A percentile compares a stretch with the other conserved stretches of the same genome.
These are phyloP conservation scores for Monochamus saltuarius DNA, from an alignment of 1,140 invertebrate species.

Conservation along the genomic window DNA sequence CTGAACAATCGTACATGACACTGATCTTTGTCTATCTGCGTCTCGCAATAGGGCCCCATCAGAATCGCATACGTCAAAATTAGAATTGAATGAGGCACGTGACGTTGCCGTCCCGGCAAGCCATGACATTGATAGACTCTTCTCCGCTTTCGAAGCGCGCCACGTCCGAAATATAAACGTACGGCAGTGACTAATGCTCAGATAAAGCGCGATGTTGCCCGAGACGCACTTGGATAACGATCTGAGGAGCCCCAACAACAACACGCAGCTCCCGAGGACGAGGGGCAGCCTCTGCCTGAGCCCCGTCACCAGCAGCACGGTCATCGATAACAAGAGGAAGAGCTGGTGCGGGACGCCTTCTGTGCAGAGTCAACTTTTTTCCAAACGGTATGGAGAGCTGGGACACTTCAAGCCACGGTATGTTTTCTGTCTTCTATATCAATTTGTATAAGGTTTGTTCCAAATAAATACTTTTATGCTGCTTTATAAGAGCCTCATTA, in stretches of 20 bases:
- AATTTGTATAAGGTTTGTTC: neutral
- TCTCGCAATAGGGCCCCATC: too few relatives aligned
- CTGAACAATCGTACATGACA: too few relatives aligned
- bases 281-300: slow-evolving; percentile 47
- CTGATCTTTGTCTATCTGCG: too few relatives aligned
- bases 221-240: slow-evolving; percentile 46
- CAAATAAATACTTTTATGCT: too few relatives aligned
- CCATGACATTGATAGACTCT: too few relatives aligned
- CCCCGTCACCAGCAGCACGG: slow-evolving; percentile 31
- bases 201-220: slow-evolving; percentile 37
- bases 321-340: slow-evolving; percentile 42
- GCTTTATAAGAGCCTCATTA: too few relatives aligned
- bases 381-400: slow-evolving; percentile 46
- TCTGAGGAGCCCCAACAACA: slow-evolving; percentile 47
- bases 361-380: slow-evolving; percentile 25
- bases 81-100: too few relatives aligned
- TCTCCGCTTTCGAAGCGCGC: too few relatives aligned
- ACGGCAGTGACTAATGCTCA: neutral
- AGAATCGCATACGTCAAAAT: too few relatives aligned
- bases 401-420: slow-evolving; percentile 49
- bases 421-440: slow-evolving; percentile 12
- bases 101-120: too few relatives aligned
- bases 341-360: slow-evolving; percentile 49
- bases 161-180: neutral
- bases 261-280: slow-evolving; percentile 40